These are phyloP conservation scores for Chaetodon trifasciatus DNA, from an alignment of 2,797 vertebrate genomes.

Conservation along the genomic window DNA sequence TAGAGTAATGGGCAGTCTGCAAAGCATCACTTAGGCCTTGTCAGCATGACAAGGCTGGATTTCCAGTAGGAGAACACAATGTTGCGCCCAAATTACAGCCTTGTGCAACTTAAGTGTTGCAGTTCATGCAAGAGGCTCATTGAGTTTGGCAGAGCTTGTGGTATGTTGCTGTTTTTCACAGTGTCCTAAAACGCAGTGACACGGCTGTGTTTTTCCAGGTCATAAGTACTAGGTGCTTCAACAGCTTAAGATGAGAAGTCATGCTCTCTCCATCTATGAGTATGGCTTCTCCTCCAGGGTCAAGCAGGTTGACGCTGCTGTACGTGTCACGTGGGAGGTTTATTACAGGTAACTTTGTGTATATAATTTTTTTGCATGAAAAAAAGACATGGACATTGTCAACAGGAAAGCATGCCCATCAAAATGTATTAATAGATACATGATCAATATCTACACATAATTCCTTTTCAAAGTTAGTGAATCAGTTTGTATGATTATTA, in stretches of 20 bases:
- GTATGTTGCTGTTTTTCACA: conserved; percentile 62
- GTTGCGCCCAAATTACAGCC: conserved; percentile 73
- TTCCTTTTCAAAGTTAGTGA: background rate
- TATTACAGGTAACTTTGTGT: conserved; percentile 77
- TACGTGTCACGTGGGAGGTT: conserved; percentile 64
- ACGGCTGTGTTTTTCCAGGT: conserved; percentile 77
- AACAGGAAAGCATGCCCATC: background rate
- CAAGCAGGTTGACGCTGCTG: conserved; percentile 73
- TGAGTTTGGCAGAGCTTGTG: conserved; percentile 60
- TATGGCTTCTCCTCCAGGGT: conserved; percentile 74
- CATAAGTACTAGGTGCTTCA: conserved; percentile 82
- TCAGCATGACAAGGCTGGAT: conserved; percentile 75
- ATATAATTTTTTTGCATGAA: background rate
- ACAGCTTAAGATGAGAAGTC: conserved; percentile 72
- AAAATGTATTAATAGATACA: background rate
- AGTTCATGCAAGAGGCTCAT: conserved; percentile 60
- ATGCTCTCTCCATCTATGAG: conserved; percentile 76
- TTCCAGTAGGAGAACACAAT: conserved; percentile 50
- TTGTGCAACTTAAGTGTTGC: conserved; percentile 67
- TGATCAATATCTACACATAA: background rate
- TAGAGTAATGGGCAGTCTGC: conserved; percentile 71
- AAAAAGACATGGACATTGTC: background rate
- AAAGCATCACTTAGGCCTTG: conserved; percentile 62
- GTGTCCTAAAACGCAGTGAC: conserved; percentile 63
- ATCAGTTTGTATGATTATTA: background rate